Base-by-base conservation (phyloP, 2,113 vertebrate genomes). In the Tragulus kanchil region DNA sequence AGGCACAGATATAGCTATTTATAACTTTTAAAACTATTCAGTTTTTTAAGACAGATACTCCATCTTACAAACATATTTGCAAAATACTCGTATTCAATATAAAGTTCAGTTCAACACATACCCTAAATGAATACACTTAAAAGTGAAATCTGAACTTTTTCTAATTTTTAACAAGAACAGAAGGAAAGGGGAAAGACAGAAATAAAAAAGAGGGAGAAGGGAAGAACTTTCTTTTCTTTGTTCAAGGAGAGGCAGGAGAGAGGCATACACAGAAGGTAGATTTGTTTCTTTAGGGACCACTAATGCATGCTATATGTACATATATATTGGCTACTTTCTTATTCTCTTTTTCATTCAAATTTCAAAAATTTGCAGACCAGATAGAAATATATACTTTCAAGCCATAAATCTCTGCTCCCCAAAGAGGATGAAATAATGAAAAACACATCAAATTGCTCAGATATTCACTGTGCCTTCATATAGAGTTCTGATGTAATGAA, bases 21-120 rank as follows among this genome's bases (percentile, higher is more conserved):
- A 8, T 87, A 90, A 26, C 58, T 96, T 90, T 79, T 42, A 84
- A 31, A 71, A 71, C 8, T 36, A 4, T 88, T 87, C 83, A 9
- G 83, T 84, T 5, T 84, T 88, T 78, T 89, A 92, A 94, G 25
- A 89, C 56, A 81, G 92, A 78, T 62, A 94, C 58, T 85, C 4
- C 10, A 85, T 19, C 42, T 71, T 64, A 36, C 4, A 81, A 73
- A 85, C 5, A 61, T 67, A 73, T 96, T 81, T 77, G 4, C 25
- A 59, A 89, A 91, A 65, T 73, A 23, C 19, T 28, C 62, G 10
- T 45, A 17, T 81, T 88, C 11, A 69, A 62, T 8, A 65, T 45
- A 36, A 58, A 73, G 48, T 81, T 19, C n/a, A 84, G 15, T 42
- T 89, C 19, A 89, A 1, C 12, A 8, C 17, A 56, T 71, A 4